These are phyloP conservation scores for Aulostomus chinensis DNA, from an alignment of 2,797 vertebrate species.

Conservation along the genomic window DNA sequence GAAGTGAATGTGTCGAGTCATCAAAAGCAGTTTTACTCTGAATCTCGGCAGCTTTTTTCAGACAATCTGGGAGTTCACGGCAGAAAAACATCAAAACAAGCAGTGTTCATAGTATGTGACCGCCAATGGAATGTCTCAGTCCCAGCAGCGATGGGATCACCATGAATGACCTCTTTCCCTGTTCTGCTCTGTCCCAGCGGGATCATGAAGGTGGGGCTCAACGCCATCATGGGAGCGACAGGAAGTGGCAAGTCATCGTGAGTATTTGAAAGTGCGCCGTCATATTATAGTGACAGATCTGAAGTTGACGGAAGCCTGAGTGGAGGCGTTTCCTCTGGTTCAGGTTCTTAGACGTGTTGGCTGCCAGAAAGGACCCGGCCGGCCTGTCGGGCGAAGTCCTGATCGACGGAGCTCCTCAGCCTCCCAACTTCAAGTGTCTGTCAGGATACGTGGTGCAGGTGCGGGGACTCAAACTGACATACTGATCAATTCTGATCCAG, in stretches of 20 bases:
- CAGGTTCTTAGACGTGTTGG: conserved; percentile 85
- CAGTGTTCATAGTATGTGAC: too few relatives aligned
- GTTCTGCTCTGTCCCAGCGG: conserved; percentile 65
- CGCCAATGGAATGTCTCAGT: too few relatives aligned
- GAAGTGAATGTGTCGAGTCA: too few relatives aligned
- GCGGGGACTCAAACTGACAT: background rate
- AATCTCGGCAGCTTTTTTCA: too few relatives aligned
- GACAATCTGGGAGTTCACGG: too few relatives aligned
- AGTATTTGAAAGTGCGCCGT: conserved; percentile 70
- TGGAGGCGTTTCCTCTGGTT: background rate
- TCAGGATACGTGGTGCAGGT: conserved; percentile 90
- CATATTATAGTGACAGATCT: too few relatives aligned
- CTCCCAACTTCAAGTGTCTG: conserved; percentile 86
- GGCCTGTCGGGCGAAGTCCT: conserved; percentile 83
- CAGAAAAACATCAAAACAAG: too few relatives aligned
- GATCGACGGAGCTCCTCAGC: conserved; percentile 82
- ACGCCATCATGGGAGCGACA: conserved; percentile 85
- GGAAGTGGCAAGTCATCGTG: conserved; percentile 86
- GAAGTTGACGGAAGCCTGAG: too few relatives aligned
- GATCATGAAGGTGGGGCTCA: conserved; percentile 84
- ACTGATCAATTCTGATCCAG: too few relatives aligned
- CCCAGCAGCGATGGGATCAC: too few relatives aligned
- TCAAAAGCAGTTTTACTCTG: too few relatives aligned
- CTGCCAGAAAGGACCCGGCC: conserved; percentile 83
- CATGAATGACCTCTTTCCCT: too few relatives aligned